Percentiles rank a stretch among this genome's conserved stretches.
These are phyloP conservation scores for Allacma fusca DNA, from an alignment of 2,888 invertebrate species.

Conservation along the genomic window DNA sequence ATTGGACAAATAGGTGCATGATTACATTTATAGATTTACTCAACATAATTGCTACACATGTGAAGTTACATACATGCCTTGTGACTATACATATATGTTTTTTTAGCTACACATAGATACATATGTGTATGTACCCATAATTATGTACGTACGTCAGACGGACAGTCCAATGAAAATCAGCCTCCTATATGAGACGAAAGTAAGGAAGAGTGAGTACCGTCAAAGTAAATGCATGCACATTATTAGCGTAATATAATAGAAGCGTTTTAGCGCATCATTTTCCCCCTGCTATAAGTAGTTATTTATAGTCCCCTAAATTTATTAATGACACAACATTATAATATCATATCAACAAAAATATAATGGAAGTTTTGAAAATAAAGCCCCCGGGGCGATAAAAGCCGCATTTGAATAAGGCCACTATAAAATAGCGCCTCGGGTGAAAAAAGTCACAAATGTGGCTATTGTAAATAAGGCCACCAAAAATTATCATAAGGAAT, in stretches of 20 bases:
- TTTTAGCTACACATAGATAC: too few relatives aligned
- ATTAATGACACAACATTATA: not conserved
- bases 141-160: too few relatives aligned
- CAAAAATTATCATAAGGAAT: too few relatives aligned
- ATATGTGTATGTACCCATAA: too few relatives aligned
- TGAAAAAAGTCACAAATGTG: too few relatives aligned
- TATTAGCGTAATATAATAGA: slow-evolving; percentile 17
- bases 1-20: too few relatives aligned
- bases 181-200: not conserved
- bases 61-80: too few relatives aligned
- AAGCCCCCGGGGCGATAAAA: not conserved
- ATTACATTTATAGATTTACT: too few relatives aligned
- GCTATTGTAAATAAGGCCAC: too few relatives aligned
- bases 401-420: not conserved
- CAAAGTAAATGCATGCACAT: slow-evolving; percentile 3
- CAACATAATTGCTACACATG: too few relatives aligned
- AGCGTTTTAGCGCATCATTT: slow-evolving; percentile 35
- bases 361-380: not conserved
- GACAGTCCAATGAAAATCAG: not conserved
- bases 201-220: not conserved
- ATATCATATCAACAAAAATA: slow-evolving; percentile 1
- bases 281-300: slow-evolving; percentile 20
- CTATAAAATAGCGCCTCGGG: too few relatives aligned
- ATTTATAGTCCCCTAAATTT: not conserved
- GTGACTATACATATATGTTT: too few relatives aligned